A percentile compares a stretch with the other conserved stretches of the same genome.
Conservation (phyloP, 2,888 invertebrate genomes). For the Drosophila atripex region DNA sequence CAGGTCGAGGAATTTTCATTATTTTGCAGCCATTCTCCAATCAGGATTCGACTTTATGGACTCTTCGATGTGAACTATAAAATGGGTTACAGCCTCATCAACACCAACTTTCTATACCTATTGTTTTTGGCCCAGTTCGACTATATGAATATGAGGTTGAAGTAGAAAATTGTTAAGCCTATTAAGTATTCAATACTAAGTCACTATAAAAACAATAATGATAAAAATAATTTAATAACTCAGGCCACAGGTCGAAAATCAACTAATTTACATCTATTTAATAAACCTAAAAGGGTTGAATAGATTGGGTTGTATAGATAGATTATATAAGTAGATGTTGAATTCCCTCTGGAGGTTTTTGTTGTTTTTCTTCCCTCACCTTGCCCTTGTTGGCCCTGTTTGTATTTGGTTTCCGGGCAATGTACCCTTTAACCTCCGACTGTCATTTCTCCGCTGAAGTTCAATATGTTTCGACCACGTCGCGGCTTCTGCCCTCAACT, state of each 20-base stretch:
- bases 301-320: background rate
- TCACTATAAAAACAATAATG: too few relatives aligned
- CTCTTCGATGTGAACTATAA: constrained; percentile 46
- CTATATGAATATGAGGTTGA: constrained; percentile 3
- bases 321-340: too few relatives aligned
- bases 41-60: constrained; percentile 41
- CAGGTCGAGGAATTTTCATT: constrained; percentile 50
- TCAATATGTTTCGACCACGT: background rate
- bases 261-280: background rate
- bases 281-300: constrained; percentile 3
- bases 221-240: background rate
- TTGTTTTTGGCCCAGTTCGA: background rate
- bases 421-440: background rate
- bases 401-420: background rate
- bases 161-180: background rate
- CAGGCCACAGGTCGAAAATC: background rate
- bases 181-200: too few relatives aligned
- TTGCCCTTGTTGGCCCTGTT: background rate
- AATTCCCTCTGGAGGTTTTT: background rate
- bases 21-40: constrained; percentile 41
- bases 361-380: background rate
- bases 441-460: background rate
- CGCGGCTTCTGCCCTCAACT: background rate
- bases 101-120: background rate
- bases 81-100: constrained; percentile 45